These are phyloP conservation scores for Hyles lineata DNA, from an alignment of 2,888 invertebrate species.

Conservation along the genomic window DNA sequence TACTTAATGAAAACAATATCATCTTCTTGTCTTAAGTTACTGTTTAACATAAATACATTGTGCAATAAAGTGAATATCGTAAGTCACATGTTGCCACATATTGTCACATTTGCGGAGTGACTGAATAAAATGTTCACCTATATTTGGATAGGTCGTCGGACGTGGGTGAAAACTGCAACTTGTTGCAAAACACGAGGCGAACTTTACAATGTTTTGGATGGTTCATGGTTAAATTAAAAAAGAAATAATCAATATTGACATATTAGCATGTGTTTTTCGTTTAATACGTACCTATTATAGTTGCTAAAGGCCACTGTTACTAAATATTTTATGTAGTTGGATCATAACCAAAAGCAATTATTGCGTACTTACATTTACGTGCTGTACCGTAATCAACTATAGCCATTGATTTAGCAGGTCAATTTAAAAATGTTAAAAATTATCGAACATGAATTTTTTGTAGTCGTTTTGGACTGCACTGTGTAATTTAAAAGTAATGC, in stretches of 20 bases:
- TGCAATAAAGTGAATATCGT: constrained; percentile 25
- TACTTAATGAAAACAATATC: not conserved
- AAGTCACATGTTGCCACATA: constrained; percentile 35
- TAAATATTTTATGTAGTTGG: constrained; percentile 56
- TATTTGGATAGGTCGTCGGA: constrained; percentile 39
- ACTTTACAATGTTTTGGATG: not conserved
- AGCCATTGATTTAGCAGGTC: constrained; percentile 1
- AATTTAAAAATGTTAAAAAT: not conserved
- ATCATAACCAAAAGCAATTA: constrained; percentile 56
- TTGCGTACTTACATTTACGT: constrained; percentile 40
- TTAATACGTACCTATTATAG: not conserved
- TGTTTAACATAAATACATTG: not conserved
- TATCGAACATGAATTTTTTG: not conserved
- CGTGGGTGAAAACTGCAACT: constrained; percentile 44
- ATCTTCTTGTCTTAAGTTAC: not conserved
- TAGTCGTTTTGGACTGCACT: not conserved
- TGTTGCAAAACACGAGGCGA: constrained; percentile 41
- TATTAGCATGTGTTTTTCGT: not conserved
- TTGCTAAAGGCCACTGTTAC: not conserved
- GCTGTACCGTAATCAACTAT: constrained; percentile 40
- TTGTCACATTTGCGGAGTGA: constrained; percentile 29
- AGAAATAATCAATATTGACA: not conserved
- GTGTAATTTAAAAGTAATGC: not conserved
- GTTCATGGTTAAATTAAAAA: not conserved
- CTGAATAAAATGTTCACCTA: constrained; percentile 33